phyloP scores from a whole-genome alignment of 1,140 invertebrate species.

The Sitophilus oryzae region DNA sequence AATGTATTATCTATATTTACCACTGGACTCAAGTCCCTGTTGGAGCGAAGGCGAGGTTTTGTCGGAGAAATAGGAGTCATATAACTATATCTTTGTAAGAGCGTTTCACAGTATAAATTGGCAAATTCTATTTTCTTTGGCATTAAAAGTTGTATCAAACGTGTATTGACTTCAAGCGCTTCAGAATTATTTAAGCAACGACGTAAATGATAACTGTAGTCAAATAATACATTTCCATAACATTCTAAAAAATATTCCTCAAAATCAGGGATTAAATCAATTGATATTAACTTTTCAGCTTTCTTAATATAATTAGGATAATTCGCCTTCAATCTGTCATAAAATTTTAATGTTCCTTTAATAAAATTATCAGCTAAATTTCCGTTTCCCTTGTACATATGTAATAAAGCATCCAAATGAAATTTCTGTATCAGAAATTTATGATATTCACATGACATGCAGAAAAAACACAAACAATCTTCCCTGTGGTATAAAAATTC shows the following conservation, averaged over 20 bases:
- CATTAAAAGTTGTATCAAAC: conserved; percentile 13
- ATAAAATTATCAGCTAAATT: conserved; percentile 13
- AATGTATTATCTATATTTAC: background rate
- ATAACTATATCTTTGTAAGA: conserved; percentile 17
- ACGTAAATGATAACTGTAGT: conserved; percentile 10
- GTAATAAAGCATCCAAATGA: conserved; percentile 11
- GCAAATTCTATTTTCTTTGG: conserved; percentile 4
- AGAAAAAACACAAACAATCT: conserved; percentile 24
- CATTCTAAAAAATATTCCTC: conserved; percentile 12
- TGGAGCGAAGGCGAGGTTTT: background rate
- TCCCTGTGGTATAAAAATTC: conserved; percentile 19
- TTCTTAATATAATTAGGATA: conserved; percentile 6
- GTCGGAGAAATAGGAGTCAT: background rate
- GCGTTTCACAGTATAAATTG: conserved; percentile 15
- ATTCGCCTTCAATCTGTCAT: conserved; percentile 5
- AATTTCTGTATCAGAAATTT: conserved; percentile 12
- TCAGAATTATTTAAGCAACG: background rate
- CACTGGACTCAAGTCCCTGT: background rate
- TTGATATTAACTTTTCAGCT: conserved; percentile 4
- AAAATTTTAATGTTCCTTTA: conserved; percentile 4
- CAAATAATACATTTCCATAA: conserved; percentile 20
- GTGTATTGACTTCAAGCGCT: conserved; percentile 17
- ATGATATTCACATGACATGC: conserved; percentile 19
- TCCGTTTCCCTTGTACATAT: conserved; percentile 14
- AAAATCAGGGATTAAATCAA: conserved; percentile 11